Percentiles rank a stretch among this genome's conserved stretches.
phyloP scores from a whole-genome alignment of 2,888 invertebrate species.

The Parnassius glacialis region DNA sequence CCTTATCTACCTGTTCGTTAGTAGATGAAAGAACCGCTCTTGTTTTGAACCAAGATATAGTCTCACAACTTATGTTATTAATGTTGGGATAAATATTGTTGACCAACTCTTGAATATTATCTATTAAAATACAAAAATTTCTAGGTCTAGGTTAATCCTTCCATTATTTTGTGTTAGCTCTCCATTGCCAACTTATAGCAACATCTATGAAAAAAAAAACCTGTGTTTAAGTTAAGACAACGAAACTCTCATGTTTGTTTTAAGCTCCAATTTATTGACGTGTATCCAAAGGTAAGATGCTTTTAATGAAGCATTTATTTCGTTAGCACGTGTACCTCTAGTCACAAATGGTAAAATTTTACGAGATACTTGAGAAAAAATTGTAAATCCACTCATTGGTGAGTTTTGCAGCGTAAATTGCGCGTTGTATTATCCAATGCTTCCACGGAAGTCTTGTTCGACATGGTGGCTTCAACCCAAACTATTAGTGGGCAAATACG shows the following conservation, averaged over 20 bases:
- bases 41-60: neutral
- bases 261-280: conserved; percentile 38
- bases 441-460: too few species aligned
- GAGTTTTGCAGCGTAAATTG: too few species aligned
- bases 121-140: neutral
- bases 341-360: conserved; percentile 35
- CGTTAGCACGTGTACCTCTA: conserved; percentile 30
- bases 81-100: conserved; percentile 32
- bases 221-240: neutral
- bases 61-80: neutral
- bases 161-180: too few species aligned
- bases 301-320: neutral
- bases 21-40: too few species aligned
- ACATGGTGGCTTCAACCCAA: too few species aligned
- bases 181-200: neutral
- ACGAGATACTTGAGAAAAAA: neutral
- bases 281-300: neutral
- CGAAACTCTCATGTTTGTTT: conserved; percentile 33
- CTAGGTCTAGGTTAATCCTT: neutral
- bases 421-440: too few species aligned
- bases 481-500: too few species aligned
- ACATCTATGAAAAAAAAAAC: neutral
- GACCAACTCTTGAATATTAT: conserved; percentile 28
- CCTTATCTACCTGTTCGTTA: too few species aligned
- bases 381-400: too few species aligned